Evolutionary conservation across 2,797 vertebrate genomes (phyloP), one percentile per base, ranked within the genome.

Genomic region (Euthynnus affinis): DNA sequence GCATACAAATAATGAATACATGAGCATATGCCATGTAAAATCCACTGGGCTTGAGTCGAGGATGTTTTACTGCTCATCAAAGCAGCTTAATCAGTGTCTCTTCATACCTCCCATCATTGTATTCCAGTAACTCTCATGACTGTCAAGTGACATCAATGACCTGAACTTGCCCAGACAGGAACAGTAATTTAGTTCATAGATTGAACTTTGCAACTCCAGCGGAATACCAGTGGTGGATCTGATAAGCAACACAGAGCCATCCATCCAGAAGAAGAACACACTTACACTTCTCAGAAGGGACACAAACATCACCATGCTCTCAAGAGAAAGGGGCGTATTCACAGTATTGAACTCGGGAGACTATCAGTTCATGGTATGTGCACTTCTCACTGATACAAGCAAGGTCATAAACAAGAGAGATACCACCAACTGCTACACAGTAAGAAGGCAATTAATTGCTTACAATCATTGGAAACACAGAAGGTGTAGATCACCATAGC

Each of bases 261-360:
- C 74, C 75, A 86, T 77, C 68, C 78, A 89, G 75, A 85, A 81
- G 76, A 75, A n/a, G 58, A 67, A 40, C 67, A 60, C 72, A 71
- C 52, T 82, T 61, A 60, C 17, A 70, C 80, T 68, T 64, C 63
- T 74, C 59, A 63, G n/a, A 70, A 49, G 57, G 59, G 51, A 46
- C 44, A 27, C 8, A 27, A 76, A 42, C 74, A 61, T 73, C 65
- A 23, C 52, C 49, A 23, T 46, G 12, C 20, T 74, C 65, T 56
- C 44, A n/a, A 23, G 57, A 71, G 69, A 71, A 27, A 71, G 52
- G 23, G 60, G 59, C 7, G 6, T 42, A 71, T 71, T 71, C 65
- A 56, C 25, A 9, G 17, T 71, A 76, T 77, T 69, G 79, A 75
- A 72, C 69, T 60, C 34, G 20, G 32, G 69, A 37, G 37, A 42